Conservation (phyloP, 2,797 vertebrate species). For the Denticeps clupeoides region DNA sequence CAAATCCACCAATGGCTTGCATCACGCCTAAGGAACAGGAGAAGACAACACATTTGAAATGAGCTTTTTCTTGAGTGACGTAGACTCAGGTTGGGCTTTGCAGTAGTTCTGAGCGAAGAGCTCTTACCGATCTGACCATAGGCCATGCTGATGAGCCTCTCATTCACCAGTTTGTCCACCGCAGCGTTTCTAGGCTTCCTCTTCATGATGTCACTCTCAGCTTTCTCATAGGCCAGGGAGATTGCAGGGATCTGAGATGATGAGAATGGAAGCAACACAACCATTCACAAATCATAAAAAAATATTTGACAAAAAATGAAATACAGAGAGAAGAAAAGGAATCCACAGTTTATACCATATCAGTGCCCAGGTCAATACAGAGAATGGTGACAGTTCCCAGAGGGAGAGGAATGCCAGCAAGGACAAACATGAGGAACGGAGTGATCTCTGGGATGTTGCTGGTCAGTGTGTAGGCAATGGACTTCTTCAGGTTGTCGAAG, state of each 20-base stretch:
- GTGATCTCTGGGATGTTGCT: conserved; percentile 98
- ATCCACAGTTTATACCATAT: conserved; percentile 70
- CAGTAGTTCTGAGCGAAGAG: no score
- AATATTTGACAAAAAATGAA: not conserved
- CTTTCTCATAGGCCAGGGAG: conserved; percentile 90
- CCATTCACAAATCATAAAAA: no score
- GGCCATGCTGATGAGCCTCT: conserved; percentile 92
- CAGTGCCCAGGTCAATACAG: conserved; percentile 93
- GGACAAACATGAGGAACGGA: conserved; percentile 91
- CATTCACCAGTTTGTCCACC: conserved; percentile 91
- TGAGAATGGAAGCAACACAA: no score
- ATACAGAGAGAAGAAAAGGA: not conserved
- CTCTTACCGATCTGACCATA: conserved; percentile 92
- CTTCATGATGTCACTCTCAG: conserved; percentile 99
- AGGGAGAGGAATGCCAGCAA: conserved; percentile 86
- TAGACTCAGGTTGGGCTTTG: no score
- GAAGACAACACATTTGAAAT: no score
- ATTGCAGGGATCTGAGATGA: conserved; percentile 82
- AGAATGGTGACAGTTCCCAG: conserved; percentile 94
- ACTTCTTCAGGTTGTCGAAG: conserved; percentile 98
- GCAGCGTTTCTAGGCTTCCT: conserved; percentile 86
- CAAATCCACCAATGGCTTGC: conserved; percentile 91
- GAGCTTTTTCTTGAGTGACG: no score
- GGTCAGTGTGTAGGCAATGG: conserved; percentile 93
- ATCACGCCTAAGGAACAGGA: conserved; percentile 74